Percentiles rank a stretch among this genome's conserved stretches.
phyloP scores from a whole-genome alignment of 2,113 vertebrate species.

The Rhea pennata region DNA sequence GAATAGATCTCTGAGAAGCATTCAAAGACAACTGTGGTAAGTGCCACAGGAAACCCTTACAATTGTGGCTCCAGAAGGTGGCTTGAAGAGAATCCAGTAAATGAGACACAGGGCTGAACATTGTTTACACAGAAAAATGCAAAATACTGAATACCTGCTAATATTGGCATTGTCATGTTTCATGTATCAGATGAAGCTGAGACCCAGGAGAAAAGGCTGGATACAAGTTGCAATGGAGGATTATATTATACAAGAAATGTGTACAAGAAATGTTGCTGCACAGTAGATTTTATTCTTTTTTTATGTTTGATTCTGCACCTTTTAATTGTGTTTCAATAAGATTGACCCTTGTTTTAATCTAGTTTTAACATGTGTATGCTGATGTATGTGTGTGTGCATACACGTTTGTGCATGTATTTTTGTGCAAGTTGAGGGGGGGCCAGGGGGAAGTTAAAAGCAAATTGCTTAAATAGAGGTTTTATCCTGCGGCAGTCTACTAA shows the following conservation, averaged over 20 bases:
- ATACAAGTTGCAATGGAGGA: neutral
- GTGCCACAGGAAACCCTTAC: neutral
- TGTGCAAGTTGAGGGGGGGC: neutral
- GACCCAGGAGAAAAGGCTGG: neutral
- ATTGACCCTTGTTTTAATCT: slow-evolving; percentile 1
- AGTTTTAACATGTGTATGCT: neutral
- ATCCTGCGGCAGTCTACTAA: neutral
- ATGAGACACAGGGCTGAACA: neutral
- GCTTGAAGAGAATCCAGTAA: neutral
- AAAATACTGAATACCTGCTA: neutral
- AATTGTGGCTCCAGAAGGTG: neutral
- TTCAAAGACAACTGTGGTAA: neutral
- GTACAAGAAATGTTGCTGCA: neutral
- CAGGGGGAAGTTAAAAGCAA: neutral
- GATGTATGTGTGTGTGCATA: neutral
- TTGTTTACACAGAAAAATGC: neutral
- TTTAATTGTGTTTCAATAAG: neutral
- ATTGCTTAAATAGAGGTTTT: neutral
- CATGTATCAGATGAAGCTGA: neutral
- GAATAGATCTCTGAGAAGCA: neutral
- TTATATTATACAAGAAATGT: neutral
- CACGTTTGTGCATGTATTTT: neutral
- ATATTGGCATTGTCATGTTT: neutral
- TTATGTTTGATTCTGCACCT: neutral
- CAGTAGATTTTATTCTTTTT: neutral